phyloP scores from a whole-genome alignment of 2,888 invertebrate species.

The Corbicula japonica region DNA sequence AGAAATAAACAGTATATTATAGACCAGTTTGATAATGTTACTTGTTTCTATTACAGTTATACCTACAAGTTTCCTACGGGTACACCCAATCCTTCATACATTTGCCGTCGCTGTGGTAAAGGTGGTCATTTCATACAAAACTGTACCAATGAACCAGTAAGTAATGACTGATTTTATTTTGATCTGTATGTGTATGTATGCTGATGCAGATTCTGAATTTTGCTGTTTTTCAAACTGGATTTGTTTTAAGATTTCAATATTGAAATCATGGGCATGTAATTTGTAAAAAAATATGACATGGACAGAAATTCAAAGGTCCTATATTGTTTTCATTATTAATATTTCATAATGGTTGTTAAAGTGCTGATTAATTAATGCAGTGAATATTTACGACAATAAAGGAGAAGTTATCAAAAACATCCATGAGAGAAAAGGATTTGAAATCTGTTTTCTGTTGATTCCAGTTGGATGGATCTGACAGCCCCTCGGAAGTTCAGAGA shows the following conservation, averaged over 20 bases:
- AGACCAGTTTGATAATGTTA: too few species aligned
- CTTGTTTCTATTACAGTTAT: slow-evolving; percentile 90
- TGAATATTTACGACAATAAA: not conserved
- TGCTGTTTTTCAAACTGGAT: too few species aligned
- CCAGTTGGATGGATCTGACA: slow-evolving; percentile 30
- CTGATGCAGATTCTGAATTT: too few species aligned
- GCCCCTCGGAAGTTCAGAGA: slow-evolving; percentile 30
- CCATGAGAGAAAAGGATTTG: not conserved
- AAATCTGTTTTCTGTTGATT: not conserved
- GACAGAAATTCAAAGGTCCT: too few species aligned
- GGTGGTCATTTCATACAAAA: slow-evolving; percentile 99
- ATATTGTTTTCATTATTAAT: slow-evolving; percentile 7
- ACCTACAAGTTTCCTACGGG: slow-evolving; percentile 95
- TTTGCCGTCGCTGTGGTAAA: slow-evolving; percentile 97
- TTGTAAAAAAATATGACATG: too few species aligned
- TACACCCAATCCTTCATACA: slow-evolving; percentile 95
- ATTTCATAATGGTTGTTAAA: not conserved
- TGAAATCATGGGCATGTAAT: too few species aligned
- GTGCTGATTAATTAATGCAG: not conserved
- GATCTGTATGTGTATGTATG: too few species aligned
- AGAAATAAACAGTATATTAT: too few species aligned
- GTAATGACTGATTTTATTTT: slow-evolving; percentile 36
- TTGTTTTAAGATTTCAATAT: too few species aligned
- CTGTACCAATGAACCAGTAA: slow-evolving; percentile 90
- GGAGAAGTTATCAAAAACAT: not conserved